These are phyloP conservation scores for Clarias gariepinus DNA, from an alignment of 2,113 vertebrate genomes.

Conservation along the genomic window DNA sequence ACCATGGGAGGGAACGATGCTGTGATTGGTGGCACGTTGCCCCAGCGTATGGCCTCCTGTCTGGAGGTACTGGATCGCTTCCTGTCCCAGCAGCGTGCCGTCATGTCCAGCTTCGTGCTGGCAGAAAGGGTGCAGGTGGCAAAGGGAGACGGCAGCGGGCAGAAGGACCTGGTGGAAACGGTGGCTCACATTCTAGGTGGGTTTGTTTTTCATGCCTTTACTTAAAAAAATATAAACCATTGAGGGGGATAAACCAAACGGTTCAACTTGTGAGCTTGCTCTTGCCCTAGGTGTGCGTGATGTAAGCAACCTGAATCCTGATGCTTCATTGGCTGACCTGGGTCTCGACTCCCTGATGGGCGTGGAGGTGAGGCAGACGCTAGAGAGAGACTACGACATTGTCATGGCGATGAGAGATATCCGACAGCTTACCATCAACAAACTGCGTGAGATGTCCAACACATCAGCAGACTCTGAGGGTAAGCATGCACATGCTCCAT, in stretches of 20 bases:
- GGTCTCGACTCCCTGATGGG: constrained; percentile 97
- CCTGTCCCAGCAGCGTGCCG: constrained; percentile 80
- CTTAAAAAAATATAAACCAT: neutral
- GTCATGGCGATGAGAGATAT: constrained; percentile 90
- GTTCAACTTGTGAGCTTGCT: neutral
- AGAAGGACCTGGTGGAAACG: constrained; percentile 81
- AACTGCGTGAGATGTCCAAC: constrained; percentile 79
- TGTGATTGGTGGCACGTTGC: constrained; percentile 85
- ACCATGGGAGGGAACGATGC: constrained; percentile 78
- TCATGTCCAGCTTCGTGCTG: constrained; percentile 92
- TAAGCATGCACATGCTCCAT: constrained; percentile 53
- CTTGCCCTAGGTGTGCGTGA: constrained; percentile 83
- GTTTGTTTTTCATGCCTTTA: neutral
- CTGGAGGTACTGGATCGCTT: constrained; percentile 90
- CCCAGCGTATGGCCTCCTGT: constrained; percentile 89
- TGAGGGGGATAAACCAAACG: neutral
- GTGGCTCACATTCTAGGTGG: constrained; percentile 91
- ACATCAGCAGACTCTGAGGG: constrained; percentile 65
- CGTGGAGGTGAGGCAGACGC: constrained; percentile 91
- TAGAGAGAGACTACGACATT: constrained; percentile 89
- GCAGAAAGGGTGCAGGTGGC: constrained; percentile 76
- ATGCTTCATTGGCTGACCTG: constrained; percentile 85
- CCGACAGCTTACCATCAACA: constrained; percentile 85
- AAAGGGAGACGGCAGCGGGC: constrained; percentile 63
- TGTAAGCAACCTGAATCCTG: constrained; percentile 77